Evolutionary conservation across 2,797 vertebrate species (phyloP).

Genomic region (Oreochromis grahami): DNA sequence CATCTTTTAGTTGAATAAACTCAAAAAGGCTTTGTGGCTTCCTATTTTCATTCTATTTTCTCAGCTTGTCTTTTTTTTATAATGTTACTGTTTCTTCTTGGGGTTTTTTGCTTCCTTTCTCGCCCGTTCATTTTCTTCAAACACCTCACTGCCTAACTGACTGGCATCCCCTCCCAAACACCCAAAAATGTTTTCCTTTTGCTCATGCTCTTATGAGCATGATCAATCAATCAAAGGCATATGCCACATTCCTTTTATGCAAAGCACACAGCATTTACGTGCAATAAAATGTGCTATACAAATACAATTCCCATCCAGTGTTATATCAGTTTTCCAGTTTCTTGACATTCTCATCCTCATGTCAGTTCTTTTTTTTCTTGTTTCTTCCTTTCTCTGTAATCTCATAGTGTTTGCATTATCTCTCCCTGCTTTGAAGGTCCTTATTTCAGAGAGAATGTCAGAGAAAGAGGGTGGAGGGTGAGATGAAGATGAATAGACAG

Average conservation of each 20-base stretch:
- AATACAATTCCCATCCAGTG: not conserved
- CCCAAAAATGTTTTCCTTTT: not conserved
- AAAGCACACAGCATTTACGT: not conserved
- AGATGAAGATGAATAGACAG: not conserved
- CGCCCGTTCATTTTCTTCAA: not conserved
- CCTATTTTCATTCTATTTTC: not conserved
- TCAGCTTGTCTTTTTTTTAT: not conserved
- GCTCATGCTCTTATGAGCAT: not conserved
- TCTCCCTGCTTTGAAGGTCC: constrained; percentile 10
- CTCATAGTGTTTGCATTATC: not conserved
- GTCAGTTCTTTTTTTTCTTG: not conserved
- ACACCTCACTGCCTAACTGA: not conserved
- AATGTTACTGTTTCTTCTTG: not conserved
- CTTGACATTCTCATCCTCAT: not conserved
- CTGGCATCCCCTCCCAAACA: not conserved
- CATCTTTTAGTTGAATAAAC: not conserved
- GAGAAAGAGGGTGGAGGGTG: not conserved
- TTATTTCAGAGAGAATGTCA: constrained; percentile 46
- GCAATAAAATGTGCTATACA: not conserved
- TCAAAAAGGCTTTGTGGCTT: not conserved
- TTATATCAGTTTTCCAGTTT: not conserved
- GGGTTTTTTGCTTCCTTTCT: not conserved
- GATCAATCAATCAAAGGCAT: not conserved
- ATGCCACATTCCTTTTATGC: not conserved
- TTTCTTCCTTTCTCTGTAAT: not conserved